Conservation (phyloP, 2,113 vertebrate species). For the Melozone crissalis region DNA sequence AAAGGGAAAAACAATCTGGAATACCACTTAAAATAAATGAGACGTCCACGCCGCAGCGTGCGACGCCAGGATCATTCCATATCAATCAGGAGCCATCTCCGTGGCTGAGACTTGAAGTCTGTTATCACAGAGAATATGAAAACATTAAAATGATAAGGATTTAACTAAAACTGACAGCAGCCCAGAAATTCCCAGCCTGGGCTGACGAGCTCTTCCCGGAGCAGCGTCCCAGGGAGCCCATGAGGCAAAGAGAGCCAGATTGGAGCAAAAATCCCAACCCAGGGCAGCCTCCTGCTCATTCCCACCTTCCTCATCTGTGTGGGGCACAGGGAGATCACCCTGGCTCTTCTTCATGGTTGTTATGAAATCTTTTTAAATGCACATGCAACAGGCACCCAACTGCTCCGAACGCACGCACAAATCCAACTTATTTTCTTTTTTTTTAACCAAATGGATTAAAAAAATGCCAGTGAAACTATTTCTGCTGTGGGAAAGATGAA, state of each 20-base stretch:
- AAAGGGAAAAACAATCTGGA: slow-evolving; percentile 21
- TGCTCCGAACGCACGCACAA: neutral
- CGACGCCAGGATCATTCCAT: slow-evolving; percentile 18
- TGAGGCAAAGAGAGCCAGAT: rapidly evolving
- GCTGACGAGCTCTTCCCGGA: neutral
- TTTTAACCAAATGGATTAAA: neutral
- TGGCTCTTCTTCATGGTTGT: neutral
- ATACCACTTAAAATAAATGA: slow-evolving; percentile 60
- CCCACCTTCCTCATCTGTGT: neutral
- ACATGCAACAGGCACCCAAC: neutral
- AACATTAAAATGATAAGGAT: slow-evolving; percentile 28
- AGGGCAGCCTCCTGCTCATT: neutral
- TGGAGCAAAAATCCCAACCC: neutral
- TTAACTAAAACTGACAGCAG: slow-evolving; percentile 16
- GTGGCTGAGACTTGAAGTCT: neutral
- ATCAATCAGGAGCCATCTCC: slow-evolving; percentile 48
- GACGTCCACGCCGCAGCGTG: neutral
- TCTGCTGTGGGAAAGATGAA: slow-evolving; percentile 42
- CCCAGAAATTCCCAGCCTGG: neutral
- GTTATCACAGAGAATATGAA: slow-evolving; percentile 30
- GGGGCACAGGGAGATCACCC: neutral
- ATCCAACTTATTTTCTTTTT: neutral
- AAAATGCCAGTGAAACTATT: slow-evolving; percentile 32
- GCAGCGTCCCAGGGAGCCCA: neutral
- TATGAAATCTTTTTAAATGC: neutral